Evolutionary conservation across 30 jellyfish, hydroid and myxozoan genomes (phyloP), one percentile per base, ranked within the genome.

Genomic region (Euphysa ruthae): DNA sequence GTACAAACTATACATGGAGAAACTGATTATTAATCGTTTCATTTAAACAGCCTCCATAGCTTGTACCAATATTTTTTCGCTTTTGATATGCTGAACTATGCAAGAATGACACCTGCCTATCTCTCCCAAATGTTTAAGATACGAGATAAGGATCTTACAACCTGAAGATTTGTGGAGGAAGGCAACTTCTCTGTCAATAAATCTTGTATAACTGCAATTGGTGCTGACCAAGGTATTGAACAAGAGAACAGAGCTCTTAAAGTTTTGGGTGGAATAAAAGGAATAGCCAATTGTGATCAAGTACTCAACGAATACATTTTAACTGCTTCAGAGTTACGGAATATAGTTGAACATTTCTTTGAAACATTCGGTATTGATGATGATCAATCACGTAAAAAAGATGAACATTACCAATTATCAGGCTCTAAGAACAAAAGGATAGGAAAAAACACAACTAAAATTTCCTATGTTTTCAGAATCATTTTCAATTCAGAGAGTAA

Each of bases 181-280:
- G 78, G 61, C 18, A 43, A 43, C 75, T 65, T 65, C 32, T 61
- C 74, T 24, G 64, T 51, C 64, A 51, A 51, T 19, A 65, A 65
- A 65, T 19, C 78, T 6, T 19, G 38, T 21, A 31, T 65, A 19
- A 7, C 78, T 3, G 49, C 78, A 38, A 65, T 43, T 3, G 78
- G 78, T 4, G 64, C 71, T 6, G 78, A 38, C 43, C 78, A 65
- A 35, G 78, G 29, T 6, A 43, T 65, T 38, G 78, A 65, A 27
- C 71, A 65, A 35, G 76, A 65, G 22, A 65, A 65, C 43, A 14
- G 61, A 35, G 78, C 78, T 21, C 7, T 65, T 15, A 65, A 38
- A 28, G 78, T 65, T 3, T 21, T 43, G 12, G 72, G 72, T 12
- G 72, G 72, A 23, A 58, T 58, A 6, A 58, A 25, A 27, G 72